These are phyloP conservation scores for Drosophila arizonae DNA, from an alignment of 1,140 invertebrate species.

Conservation along the genomic window DNA sequence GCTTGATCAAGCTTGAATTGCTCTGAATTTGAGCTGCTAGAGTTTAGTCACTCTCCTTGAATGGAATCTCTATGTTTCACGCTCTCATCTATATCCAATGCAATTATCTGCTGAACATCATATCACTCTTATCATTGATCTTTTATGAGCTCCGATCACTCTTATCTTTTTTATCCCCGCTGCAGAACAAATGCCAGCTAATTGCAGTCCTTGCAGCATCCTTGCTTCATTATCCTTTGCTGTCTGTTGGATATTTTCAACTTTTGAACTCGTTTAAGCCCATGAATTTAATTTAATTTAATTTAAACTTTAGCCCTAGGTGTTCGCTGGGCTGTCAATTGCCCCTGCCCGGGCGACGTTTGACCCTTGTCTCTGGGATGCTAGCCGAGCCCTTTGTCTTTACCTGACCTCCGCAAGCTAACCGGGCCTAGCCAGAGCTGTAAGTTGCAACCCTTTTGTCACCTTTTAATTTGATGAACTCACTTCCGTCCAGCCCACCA, in stretches of 20 bases:
- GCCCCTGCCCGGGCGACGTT: conserved; percentile 30
- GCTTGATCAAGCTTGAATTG: background rate
- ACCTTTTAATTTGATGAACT: conserved; percentile 76
- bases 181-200: conserved; percentile 48
- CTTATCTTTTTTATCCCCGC: background rate
- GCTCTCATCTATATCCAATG: background rate
- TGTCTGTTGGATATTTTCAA: conserved; percentile 40
- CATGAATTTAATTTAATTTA: conserved; percentile 80
- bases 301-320: conserved; percentile 74
- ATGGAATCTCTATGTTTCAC: no score
- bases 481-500: conserved; percentile 61
- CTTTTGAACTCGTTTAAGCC: conserved; percentile 62
- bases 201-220: conserved; percentile 42
- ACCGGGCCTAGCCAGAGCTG: conserved; percentile 29
- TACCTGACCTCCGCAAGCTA: conserved; percentile 59
- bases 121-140: conserved; percentile 39
- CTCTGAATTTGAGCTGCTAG: no score
- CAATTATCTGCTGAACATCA: background rate
- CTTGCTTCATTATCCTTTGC: conserved; percentile 48
- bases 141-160: conserved; percentile 29
- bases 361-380: conserved; percentile 61
- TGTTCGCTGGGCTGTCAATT: conserved; percentile 46
- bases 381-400: conserved; percentile 55
- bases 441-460: conserved; percentile 76
- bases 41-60: no score